These are phyloP conservation scores for Asbolus verrucosus DNA, from an alignment of 1,140 invertebrate genomes.

Conservation along the genomic window DNA sequence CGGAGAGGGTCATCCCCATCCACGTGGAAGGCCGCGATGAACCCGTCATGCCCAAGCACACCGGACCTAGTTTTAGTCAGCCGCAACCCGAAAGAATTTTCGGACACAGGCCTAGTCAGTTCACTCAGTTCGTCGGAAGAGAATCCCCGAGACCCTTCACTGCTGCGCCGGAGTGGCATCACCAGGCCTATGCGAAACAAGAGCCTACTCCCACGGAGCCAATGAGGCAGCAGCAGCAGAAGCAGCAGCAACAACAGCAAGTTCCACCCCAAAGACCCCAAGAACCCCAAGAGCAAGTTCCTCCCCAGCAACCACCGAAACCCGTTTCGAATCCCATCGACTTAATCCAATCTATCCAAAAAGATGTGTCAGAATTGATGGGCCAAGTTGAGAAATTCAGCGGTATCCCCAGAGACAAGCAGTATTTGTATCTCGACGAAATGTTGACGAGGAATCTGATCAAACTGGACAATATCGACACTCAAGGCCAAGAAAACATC, in stretches of 20 bases:
- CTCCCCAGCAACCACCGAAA: constrained; percentile 60
- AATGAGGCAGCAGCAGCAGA: constrained; percentile 53
- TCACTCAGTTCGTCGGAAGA: constrained; percentile 54
- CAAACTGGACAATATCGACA: constrained; percentile 92
- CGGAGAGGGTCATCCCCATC: constrained; percentile 87
- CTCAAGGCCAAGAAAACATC: constrained; percentile 90
- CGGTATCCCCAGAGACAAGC: constrained; percentile 82
- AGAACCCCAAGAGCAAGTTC: constrained; percentile 54
- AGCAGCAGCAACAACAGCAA: constrained; percentile 51
- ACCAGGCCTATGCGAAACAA: too few relatives aligned
- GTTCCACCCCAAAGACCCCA: constrained; percentile 61
- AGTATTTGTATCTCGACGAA: constrained; percentile 91
- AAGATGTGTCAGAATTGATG: constrained; percentile 83
- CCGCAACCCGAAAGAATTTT: constrained; percentile 59
- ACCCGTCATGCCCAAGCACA: constrained; percentile 75
- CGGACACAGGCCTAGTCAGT: constrained; percentile 56
- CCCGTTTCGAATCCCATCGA: constrained; percentile 76
- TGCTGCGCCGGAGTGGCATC: constrained; percentile 35
- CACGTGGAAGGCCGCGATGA: constrained; percentile 86
- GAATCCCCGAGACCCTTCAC: constrained; percentile 38
- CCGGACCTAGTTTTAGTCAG: constrained; percentile 46
- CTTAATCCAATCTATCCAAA: constrained; percentile 82
- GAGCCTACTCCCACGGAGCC: too few relatives aligned
- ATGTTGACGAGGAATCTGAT: constrained; percentile 94
- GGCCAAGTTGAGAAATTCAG: constrained; percentile 81